Conservation (phyloP, 2,113 vertebrate species). For the Oryctolagus cuniculus region mOryCun1.1 NC_091443.1:89775501-89776000, state of each 20-base stretch:
- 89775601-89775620: not conserved
- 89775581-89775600: not conserved
- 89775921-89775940: not conserved
- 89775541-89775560: no score
- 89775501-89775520: not conserved
- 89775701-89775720: not conserved
- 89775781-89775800: no score
- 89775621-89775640: not conserved
- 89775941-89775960: not conserved
- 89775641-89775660: not conserved
- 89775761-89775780: no score
- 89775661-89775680: not conserved
- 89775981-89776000: accelerated
- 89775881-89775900: not conserved
- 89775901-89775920: not conserved
- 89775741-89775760: not conserved
- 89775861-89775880: not conserved
- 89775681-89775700: not conserved
- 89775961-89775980: not conserved
- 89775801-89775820: not conserved
- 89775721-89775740: not conserved
- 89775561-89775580: not conserved
- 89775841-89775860: not conserved
- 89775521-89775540: not conserved
- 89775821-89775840: not conserved